phyloP scores from a whole-genome alignment of 2,113 vertebrate species.

The Pangasianodon gigas region DNA sequence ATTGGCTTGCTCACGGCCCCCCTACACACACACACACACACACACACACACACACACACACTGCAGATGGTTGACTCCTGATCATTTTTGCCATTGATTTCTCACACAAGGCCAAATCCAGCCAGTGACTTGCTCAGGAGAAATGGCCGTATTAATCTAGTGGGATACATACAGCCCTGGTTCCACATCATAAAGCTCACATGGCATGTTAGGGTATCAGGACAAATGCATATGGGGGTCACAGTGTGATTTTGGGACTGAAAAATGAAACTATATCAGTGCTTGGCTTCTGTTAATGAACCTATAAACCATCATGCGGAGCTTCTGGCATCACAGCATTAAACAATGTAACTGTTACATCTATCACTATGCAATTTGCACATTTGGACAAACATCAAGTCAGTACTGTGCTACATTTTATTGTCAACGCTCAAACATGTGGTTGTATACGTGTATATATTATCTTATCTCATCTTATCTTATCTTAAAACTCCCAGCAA shows the following conservation, averaged over 20 bases:
- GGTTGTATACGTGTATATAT: background rate
- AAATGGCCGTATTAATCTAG: conserved; percentile 61
- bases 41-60: conserved; percentile 15
- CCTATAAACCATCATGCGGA: conserved; percentile 9
- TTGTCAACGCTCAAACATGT: background rate
- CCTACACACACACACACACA: conserved; percentile 20
- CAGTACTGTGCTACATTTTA: background rate
- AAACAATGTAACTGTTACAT: background rate
- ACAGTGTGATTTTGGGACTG: conserved; percentile 6
- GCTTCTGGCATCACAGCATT: background rate
- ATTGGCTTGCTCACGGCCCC: conserved; percentile 12
- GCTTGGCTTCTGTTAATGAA: conserved; percentile 1
- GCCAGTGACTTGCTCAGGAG: conserved; percentile 39
- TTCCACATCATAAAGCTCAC: conserved; percentile 44
- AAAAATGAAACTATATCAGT: conserved; percentile 17
- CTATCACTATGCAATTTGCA: background rate
- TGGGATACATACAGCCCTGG: conserved; percentile 40
- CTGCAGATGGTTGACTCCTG: conserved; percentile 60
- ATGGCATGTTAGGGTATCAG: background rate
- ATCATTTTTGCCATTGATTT: conserved; percentile 67
- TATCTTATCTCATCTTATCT: background rate
- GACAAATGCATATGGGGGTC: conserved; percentile 5
- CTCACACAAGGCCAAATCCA: conserved; percentile 61
- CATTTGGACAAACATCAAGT: background rate
- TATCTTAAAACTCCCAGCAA: background rate